Evolutionary conservation across 1,140 invertebrate genomes (phyloP), one percentile per base, ranked within the genome.

Genomic region (Drosophila ogumai): DNA sequence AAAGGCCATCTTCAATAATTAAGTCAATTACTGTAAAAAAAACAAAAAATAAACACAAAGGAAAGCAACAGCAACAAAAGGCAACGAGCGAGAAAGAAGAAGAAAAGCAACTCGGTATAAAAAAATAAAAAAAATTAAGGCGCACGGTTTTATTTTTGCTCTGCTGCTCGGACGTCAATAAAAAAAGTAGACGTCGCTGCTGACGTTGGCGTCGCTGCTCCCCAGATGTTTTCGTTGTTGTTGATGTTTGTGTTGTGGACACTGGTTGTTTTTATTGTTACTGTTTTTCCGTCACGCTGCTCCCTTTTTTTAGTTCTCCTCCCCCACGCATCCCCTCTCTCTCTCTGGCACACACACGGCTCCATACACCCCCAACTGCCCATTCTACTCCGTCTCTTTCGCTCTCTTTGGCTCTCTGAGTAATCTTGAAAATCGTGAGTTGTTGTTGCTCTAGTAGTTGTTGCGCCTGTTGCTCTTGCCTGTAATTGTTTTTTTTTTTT

Each of bases 391-490:
- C 47, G 47, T 47, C 9, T 50, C 68, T 40, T 47, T 56, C 56
- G 57, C 32, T 36, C 64, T 77, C 9, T 46, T 38, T 68, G 49
- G 47, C 49, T 61, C 63, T 75, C 72, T 55, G 86, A 84, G 81
- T 66, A 75, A 85, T 84, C 81, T 84, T 80, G 63, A 88, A 86
- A 87, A 84, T 90, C 84, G 85, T 88, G 82, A 82, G 75, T 81
- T 82, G 49, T 41, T 75, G 82, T 72, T 76, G 40, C 6, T 43
- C 28, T 34, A 61, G 79, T 82, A 71, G 56, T 13, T 67, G 59
- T 60, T 28, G 82, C 77, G 77, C 64, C 64, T 50, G 75, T 63
- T 78, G 75, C 75, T 57, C 58, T 55, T 57, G 55, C 8, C 49
- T 50, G 36, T 61, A 43, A 54, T 43, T 68, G 55, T 77, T 76